Base-by-base conservation (phyloP, 2,113 vertebrate genomes). In the Sitta europaea region DNA sequence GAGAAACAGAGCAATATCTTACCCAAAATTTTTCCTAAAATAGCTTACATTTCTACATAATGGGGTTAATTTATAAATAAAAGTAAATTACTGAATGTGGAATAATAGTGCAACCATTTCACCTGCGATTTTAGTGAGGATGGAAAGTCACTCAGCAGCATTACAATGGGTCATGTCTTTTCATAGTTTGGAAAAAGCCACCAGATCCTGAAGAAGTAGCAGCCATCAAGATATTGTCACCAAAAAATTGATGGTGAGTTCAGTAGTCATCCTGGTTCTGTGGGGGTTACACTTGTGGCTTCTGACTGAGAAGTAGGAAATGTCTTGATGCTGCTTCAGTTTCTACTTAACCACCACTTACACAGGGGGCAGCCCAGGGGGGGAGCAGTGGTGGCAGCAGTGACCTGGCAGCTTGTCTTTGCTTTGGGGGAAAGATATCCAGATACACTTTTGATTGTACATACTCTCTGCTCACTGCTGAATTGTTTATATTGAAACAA, bases 341-440 rank as follows among this genome's bases (percentile, higher is more conserved):
- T 83, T 75, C 28, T 18, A 25, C 28, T 4, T 2, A 77, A 7
- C 3, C 36, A 45, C 7, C 54, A 36, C 11, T 48, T 62, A 12
- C 4, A 11, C 31, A 77, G 42, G 12, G 0, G 1, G 13, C 45
- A 48, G 6, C 14, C 5, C 6, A 3, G n/a, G 12, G 3, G 4
- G 31, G 15, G 14, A n/a, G 28, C 22, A 38, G 23, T 28, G 67
- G 33, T 31, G 36, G 18, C 4, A 86, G 35, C 61, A 72, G 38
- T 22, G 35, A 66, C 22, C 28, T 73, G 13, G 28, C 7, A 84
- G 31, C 36, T 83, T 2, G 1, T 42, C 13, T 59, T 65, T 87
- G 9, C 22, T 68, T 36, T 45, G 38, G 6, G 18, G 19, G 11
- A 79, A 75, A 47, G 5, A 66, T 7, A 70, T 28, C 5, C 25